Conservation (phyloP, 2,888 invertebrate species). For the Ametastegia equiseti region DNA sequence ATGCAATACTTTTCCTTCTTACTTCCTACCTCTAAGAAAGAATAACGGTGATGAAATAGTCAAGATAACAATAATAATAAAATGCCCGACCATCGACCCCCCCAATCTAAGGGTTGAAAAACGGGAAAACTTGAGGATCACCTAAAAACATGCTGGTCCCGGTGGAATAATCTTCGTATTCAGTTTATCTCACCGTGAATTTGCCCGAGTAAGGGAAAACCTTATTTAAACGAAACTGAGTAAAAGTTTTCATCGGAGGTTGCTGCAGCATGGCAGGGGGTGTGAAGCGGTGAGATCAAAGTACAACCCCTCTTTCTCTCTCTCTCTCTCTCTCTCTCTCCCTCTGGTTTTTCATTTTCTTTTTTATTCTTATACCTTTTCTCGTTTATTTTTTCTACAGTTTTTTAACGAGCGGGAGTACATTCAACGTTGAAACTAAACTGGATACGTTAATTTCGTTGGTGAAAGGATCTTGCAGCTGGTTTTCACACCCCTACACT, state of each 20-base stretch:
- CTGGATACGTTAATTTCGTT: conserved; percentile 33
- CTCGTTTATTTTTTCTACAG: not conserved
- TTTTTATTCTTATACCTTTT: conserved; percentile 5
- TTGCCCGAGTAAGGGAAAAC: conserved; percentile 21
- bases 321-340: conserved; percentile 25
- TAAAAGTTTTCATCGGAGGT: conserved; percentile 1
- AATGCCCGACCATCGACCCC: too few relatives aligned
- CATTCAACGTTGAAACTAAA: conserved; percentile 34
- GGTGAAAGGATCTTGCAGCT: conserved; percentile 36
- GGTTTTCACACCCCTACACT: too few relatives aligned
- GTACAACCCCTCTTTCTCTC: not conserved
- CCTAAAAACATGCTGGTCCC: conserved; percentile 11
- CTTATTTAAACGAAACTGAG: not conserved
- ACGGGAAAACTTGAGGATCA: not conserved
- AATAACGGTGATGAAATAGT: not conserved
- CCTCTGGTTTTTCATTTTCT: not conserved
- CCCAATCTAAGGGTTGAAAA: not conserved
- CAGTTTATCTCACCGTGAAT: conserved; percentile 29
- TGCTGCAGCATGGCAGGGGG: too few relatives aligned
- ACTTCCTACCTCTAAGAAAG: not conserved
- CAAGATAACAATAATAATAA: not conserved
- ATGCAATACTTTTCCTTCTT: not conserved
- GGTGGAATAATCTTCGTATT: not conserved
- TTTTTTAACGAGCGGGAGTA: conserved; percentile 31
- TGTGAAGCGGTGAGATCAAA: conserved; percentile 33